Evolutionary conservation across 2,113 vertebrate species (phyloP).

Genomic region (Vulpes ferrilata): DNA sequence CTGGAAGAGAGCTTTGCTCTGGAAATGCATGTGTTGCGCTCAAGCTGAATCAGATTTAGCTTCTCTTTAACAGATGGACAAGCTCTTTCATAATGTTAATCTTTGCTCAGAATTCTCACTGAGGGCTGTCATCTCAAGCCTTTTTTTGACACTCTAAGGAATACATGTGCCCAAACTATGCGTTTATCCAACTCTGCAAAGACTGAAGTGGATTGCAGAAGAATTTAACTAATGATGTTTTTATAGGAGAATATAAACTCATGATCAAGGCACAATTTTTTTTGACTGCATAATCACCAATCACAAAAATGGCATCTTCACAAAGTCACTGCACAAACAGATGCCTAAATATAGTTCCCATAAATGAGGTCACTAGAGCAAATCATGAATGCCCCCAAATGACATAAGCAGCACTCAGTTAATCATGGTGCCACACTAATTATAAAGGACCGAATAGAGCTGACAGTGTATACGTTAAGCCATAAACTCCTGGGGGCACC

Average conservation of each 20-base stretch:
- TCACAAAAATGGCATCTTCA: background rate
- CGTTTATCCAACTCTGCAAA: background rate
- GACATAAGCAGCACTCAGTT: background rate
- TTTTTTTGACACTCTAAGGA: background rate
- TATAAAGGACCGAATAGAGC: background rate
- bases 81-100: constrained; percentile 1
- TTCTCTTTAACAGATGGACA: constrained; percentile 49
- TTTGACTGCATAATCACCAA: background rate
- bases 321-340: background rate
- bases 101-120: background rate
- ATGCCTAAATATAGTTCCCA: background rate
- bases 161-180: background rate
- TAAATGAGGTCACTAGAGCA: background rate
- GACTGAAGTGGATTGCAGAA: background rate
- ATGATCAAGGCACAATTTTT: background rate
- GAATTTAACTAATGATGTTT: background rate
- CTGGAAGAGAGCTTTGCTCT: background rate
- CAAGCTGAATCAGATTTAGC: background rate
- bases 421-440: background rate
- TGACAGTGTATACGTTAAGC: background rate
- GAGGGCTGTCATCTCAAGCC: background rate
- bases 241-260: background rate
- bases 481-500: background rate
- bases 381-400: background rate
- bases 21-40: background rate